Base-by-base conservation (phyloP, 2,888 invertebrate species). In the Euzophera pinguis region DNA sequence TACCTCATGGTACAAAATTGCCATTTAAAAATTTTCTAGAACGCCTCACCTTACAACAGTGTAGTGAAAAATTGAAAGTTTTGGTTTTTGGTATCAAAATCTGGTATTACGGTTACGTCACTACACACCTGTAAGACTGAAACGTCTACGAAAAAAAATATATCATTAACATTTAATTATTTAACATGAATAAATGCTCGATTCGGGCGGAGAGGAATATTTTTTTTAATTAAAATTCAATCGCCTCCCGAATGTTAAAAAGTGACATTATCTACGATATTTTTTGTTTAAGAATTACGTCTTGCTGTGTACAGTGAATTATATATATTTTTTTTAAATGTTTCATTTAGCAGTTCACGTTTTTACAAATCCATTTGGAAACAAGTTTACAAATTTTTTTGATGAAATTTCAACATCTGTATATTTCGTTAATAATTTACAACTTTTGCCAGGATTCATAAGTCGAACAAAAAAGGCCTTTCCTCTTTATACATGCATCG, bases 171-270 rank as follows among this genome's bases (percentile, higher is more conserved):
- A 64, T 64, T 59, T 62, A 67, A 69, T n/a, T 69, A 68, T 68
- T 62, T 58, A 58, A 71, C 64, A 67, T 78, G 73, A 76, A 84
- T 85, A 86, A 86, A 85, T 86, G 86, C 86, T 61, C 56, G 61
- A 72, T 75, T 72, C 69, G 73, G 65, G 61, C 56, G 57, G 62
- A 61, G 70, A 78, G 71, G 69, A 78, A 75, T 76, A n/a, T 73
- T 50, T 53, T 32, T 51, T 47, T 2, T 32, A 2, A 32, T 52
- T 51, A 50, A 64, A 69, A 75, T 73, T 75, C 69, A 8, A 53
- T 73, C 71, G 68, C 69, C 56, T 59, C 65, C 67, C 71, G 68
- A 61, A 72, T 75, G 3, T 22, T 22, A 61, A 57, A 56, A 47
- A 54, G 42, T 58, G 61, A 49, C 14, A 52, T 47, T 42, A 53